phyloP scores from a whole-genome alignment of 2,888 invertebrate species.

The Clistopyga incitator region DNA sequence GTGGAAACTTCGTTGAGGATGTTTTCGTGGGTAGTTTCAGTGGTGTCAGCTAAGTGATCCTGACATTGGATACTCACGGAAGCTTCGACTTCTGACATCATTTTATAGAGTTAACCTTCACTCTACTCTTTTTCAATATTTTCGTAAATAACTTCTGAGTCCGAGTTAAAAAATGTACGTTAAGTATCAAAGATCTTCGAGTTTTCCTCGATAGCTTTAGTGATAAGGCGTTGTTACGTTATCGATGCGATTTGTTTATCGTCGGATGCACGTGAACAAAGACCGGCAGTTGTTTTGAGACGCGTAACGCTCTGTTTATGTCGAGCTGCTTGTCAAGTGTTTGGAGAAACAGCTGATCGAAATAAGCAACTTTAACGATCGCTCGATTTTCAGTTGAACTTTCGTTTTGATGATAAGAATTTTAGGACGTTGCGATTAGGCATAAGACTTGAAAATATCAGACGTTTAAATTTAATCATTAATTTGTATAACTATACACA shows the following conservation, averaged over 20 bases:
- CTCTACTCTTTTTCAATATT: background rate
- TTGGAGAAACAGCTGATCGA: background rate
- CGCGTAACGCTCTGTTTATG: background rate
- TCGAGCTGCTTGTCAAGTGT: background rate
- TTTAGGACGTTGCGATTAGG: too few relatives aligned
- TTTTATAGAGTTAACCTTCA: constrained; percentile 27
- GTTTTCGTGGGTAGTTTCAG: background rate
- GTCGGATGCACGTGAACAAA: background rate
- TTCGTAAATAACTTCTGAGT: background rate
- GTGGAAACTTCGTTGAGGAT: constrained; percentile 26
- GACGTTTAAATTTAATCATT: too few relatives aligned
- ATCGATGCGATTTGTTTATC: constrained; percentile 8
- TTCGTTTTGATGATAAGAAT: too few relatives aligned
- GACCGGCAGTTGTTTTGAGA: constrained; percentile 20
- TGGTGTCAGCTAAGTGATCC: constrained; percentile 15
- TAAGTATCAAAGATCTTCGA: background rate
- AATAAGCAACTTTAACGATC: too few relatives aligned
- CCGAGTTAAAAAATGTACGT: background rate
- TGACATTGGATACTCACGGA: constrained; percentile 20
- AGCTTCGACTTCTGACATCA: constrained; percentile 50
- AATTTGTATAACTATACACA: too few relatives aligned
- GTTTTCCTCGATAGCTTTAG: background rate
- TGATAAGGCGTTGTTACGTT: constrained; percentile 15
- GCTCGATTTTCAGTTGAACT: too few relatives aligned
- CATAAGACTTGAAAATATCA: too few relatives aligned